phyloP scores from a whole-genome alignment of 1,140 invertebrate genomes.

The Asobara japonica region DNA sequence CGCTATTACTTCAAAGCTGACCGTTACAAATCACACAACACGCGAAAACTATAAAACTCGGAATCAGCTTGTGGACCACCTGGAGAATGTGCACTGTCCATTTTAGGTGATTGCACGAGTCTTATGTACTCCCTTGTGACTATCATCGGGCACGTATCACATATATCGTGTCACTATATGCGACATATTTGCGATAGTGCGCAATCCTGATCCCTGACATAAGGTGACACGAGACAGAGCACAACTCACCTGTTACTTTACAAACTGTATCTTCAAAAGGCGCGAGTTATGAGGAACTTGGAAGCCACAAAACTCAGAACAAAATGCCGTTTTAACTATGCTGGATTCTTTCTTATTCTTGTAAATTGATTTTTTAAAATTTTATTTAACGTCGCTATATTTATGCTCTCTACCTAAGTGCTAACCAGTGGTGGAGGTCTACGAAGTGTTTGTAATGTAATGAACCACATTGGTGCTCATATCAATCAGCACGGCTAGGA shows the following conservation, averaged over 20 bases:
- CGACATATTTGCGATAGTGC: background rate
- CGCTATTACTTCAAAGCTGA: conserved; percentile 35
- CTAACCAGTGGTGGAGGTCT: too few species aligned
- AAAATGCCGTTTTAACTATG: too few species aligned
- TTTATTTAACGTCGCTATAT: too few species aligned
- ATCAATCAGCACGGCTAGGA: too few species aligned
- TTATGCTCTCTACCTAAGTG: too few species aligned
- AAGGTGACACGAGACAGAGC: conserved; percentile 37
- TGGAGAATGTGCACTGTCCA: conserved; percentile 46
- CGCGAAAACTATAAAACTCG: conserved; percentile 28
- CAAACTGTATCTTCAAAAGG: conserved; percentile 52
- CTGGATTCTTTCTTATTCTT: too few species aligned
- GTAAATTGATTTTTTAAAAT: too few species aligned
- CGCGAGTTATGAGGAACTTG: conserved; percentile 60
- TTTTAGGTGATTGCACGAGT: conserved; percentile 42
- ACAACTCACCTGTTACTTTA: conserved; percentile 47
- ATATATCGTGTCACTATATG: background rate
- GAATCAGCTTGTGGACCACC: conserved; percentile 6
- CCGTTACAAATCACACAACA: conserved; percentile 45
- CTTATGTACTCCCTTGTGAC: background rate
- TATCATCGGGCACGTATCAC: conserved; percentile 3
- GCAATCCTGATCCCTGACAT: conserved; percentile 47
- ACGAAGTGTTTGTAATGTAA: too few species aligned
- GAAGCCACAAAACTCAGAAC: conserved; percentile 43
- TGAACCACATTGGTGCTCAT: too few species aligned